phyloP scores from a whole-genome alignment of 2,888 invertebrate genomes.

The Rotaria macrura region DNA sequence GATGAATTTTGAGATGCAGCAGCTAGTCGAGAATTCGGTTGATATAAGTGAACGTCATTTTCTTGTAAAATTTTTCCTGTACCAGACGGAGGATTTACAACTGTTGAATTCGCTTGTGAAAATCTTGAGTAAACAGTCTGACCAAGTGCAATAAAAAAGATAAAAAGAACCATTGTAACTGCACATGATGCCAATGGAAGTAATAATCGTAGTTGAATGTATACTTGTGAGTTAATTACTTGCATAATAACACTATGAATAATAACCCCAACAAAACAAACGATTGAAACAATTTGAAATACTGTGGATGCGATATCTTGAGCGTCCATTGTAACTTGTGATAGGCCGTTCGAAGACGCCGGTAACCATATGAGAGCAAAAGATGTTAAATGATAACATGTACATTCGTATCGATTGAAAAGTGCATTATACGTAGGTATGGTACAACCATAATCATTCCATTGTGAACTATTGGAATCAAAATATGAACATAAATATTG shows the following conservation, averaged over 20 bases:
- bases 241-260: not conserved
- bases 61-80: too few species aligned
- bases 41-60: too few species aligned
- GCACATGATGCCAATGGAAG: not conserved
- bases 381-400: not conserved
- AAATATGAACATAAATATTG: not conserved
- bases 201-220: not conserved
- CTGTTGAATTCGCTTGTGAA: not conserved
- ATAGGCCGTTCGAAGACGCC: too few species aligned
- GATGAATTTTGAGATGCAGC: not conserved
- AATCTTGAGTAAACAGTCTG: not conserved
- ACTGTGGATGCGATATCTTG: not conserved
- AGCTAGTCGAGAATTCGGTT: not conserved
- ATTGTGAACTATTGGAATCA: not conserved
- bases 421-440: not conserved
- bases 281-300: not conserved
- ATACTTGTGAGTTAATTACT: rapidly evolving
- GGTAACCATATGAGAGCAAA: not conserved
- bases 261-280: not conserved
- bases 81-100: not conserved
- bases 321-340: not conserved
- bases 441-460: not conserved
- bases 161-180: not conserved
- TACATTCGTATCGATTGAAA: not conserved
- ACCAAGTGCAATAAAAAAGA: not conserved